These are phyloP conservation scores for Agapetus fuscipes DNA, from an alignment of 2,888 invertebrate species.

Conservation along the genomic window DNA sequence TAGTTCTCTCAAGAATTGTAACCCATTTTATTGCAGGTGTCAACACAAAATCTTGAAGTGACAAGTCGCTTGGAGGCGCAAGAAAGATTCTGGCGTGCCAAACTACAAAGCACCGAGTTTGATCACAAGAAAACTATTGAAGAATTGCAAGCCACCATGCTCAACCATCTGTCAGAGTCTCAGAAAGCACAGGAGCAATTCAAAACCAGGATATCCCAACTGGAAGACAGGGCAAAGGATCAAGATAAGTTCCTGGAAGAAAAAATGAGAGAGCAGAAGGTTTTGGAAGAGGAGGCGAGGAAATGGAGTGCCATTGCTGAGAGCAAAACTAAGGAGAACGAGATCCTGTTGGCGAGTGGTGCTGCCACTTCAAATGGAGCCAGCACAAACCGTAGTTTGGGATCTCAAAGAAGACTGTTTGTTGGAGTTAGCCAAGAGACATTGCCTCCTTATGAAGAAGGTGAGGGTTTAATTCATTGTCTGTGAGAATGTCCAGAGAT, in stretches of 20 bases:
- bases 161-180: slow-evolving; percentile 8
- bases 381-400: neutral
- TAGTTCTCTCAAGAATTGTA: too few species aligned
- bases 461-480: slow-evolving; percentile 1
- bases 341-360: too few species aligned
- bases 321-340: neutral
- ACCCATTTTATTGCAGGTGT: slow-evolving; percentile 4
- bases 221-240: slow-evolving; percentile 10
- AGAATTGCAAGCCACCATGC: slow-evolving; percentile 11
- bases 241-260: slow-evolving; percentile 12
- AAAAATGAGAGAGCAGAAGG: slow-evolving; percentile 9
- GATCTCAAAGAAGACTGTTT: slow-evolving; percentile 2
- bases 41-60: slow-evolving; percentile 6
- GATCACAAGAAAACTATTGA: slow-evolving; percentile 12
- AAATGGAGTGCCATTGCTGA: slow-evolving; percentile 1
- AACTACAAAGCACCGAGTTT: slow-evolving; percentile 11
- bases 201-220: slow-evolving; percentile 10
- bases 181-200: slow-evolving; percentile 13
- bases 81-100: slow-evolving; percentile 17
- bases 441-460: slow-evolving; percentile 17
- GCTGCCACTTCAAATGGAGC: too few species aligned
- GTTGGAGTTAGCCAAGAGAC: slow-evolving; percentile 14
- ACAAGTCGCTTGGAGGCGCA: slow-evolving; percentile 13
- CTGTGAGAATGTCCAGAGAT: too few species aligned
- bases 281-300: slow-evolving; percentile 13